Conservation (phyloP, 2,888 invertebrate species). For the Escarpia spicata region DNA sequence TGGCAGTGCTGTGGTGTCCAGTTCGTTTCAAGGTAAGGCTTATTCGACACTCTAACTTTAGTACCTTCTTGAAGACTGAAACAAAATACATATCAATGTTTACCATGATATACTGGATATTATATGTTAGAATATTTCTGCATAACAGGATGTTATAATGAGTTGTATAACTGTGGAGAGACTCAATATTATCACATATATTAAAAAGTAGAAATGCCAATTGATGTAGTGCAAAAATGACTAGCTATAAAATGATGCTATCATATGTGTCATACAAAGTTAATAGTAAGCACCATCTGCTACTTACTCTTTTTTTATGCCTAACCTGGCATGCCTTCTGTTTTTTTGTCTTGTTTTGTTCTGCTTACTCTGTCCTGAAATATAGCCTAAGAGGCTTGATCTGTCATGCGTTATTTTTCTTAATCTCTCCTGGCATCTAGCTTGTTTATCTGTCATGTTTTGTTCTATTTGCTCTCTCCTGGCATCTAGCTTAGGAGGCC, state of each 20-base stretch:
- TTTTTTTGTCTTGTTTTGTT: neutral
- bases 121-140: neutral
- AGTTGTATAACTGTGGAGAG: neutral
- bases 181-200: too few relatives aligned
- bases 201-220: too few relatives aligned
- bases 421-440: too few relatives aligned
- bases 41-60: neutral
- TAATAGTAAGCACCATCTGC: neutral
- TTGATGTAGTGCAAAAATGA: too few relatives aligned
- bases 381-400: too few relatives aligned
- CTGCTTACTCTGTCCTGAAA: neutral
- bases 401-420: too few relatives aligned
- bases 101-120: neutral
- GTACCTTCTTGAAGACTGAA: conserved; percentile 10
- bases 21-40: neutral
- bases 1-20: neutral
- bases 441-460: neutral
- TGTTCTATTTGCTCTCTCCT: neutral
- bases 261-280: too few relatives aligned
- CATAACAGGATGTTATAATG: neutral
- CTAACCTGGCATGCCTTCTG: neutral
- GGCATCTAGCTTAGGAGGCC: too few relatives aligned
- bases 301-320: neutral
- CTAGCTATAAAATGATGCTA: too few relatives aligned
- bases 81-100: neutral